Evolutionary conservation across 1,140 invertebrate genomes (phyloP), one percentile per base, ranked within the genome.

Genomic region (Muscidifurax raptorellus): DNA sequence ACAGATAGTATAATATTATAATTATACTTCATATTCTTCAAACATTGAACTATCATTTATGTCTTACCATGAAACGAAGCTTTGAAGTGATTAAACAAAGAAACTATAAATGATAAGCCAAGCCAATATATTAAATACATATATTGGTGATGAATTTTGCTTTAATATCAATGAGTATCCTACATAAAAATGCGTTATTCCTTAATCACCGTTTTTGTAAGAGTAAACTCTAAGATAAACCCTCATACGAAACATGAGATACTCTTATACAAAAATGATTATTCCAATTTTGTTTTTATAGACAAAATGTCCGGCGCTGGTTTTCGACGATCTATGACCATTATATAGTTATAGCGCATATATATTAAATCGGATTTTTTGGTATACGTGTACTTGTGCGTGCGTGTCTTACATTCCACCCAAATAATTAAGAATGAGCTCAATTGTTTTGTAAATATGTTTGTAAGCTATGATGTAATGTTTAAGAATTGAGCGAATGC

Each of bases 341-440:
- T 12, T 78, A n/a, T 27, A 44, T 77, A 83, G 47, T 83, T 71
- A 32, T 71, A 78, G 10, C 0, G 12, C 64, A 40, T 44, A 6
- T 18, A 25, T 66, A 4, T 27, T 36, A 76, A 75, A 82, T 67
- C 32, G 10, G 64, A 27, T 47, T 71, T n/a, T 36, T 77, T 72
- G 71, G 22, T 69, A 71, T 85, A 66, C 74, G 25, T 84, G 85
- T 81, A 71, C 78, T 82, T 76, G 82, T 86, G 85, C 86, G 85
- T 74, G 76, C 85, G 81, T 77, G 86, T 89, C 88, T 89, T 89
- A 90, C 90, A 91, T 91, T 91, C 90, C 90, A 88, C 86, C 47
- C 32, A 78, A 87, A 83, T 77, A 80, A 79, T 22, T 64, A 40
- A 82, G 40, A 87, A 69, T 85, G 47, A 78, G 25, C 0, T 25